Conservation (phyloP, 37 sponge, comb jelly and placozoan genomes). For the Geodia barretti region DNA sequence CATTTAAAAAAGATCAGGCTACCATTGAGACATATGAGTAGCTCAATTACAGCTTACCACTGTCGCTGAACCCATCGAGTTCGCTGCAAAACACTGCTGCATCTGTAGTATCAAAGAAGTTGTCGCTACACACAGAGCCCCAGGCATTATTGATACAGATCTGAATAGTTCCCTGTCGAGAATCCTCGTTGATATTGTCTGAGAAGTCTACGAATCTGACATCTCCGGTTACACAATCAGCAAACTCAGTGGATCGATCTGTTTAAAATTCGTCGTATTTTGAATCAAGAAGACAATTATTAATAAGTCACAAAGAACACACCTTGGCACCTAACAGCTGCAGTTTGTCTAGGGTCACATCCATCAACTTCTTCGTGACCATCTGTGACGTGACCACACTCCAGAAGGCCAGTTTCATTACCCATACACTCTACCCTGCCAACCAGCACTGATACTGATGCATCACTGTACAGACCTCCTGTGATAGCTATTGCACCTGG, state of each 20-base stretch:
- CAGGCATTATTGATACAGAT: slow-evolving; percentile 64
- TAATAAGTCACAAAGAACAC: neutral
- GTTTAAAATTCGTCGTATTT: too few relatives aligned
- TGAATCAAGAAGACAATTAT: too few relatives aligned
- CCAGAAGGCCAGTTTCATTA: neutral
- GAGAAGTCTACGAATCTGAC: slow-evolving; percentile 20
- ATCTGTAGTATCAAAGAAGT: slow-evolving; percentile 18
- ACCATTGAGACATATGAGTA: too few relatives aligned
- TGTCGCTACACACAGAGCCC: slow-evolving; percentile 42
- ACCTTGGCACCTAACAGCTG: slow-evolving; percentile 34
- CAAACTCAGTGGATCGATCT: slow-evolving; percentile 3
- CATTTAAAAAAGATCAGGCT: too few relatives aligned
- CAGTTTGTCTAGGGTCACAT: slow-evolving; percentile 25
- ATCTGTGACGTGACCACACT: neutral
- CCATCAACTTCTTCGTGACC: neutral
- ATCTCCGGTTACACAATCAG: slow-evolving; percentile 32
- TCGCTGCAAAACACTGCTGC: slow-evolving; percentile 27
- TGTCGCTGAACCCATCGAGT: slow-evolving; percentile 24
- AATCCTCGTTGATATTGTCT: neutral
- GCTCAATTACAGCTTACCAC: too few relatives aligned
- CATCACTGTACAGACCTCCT: neutral
- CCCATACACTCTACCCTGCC: slow-evolving; percentile 13
- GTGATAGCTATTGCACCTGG: neutral
- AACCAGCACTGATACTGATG: neutral
- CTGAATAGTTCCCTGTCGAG: slow-evolving; percentile 32